Percentiles rank a stretch among this genome's conserved stretches.
These are phyloP conservation scores for Diadema setosum DNA, from an alignment of 35 echinoderm and acorn worm genomes.

Conservation along the genomic window DNA sequence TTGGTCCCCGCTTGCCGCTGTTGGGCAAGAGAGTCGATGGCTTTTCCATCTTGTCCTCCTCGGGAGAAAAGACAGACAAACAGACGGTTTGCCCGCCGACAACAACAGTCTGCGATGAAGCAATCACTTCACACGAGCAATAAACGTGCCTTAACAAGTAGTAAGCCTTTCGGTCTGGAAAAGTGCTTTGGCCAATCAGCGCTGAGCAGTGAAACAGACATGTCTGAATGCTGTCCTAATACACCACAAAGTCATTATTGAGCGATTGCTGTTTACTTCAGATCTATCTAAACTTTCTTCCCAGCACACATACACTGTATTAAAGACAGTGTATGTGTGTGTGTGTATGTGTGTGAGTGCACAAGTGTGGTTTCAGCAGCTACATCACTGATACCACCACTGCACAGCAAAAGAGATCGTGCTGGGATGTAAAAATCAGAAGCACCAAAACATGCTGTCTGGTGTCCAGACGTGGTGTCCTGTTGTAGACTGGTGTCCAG, in stretches of 20 bases:
- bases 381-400: too few species aligned
- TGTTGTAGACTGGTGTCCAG: too few species aligned
- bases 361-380: too few species aligned
- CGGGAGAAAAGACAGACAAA: too few species aligned
- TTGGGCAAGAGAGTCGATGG: not conserved
- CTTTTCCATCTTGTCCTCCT: slow-evolving; percentile 12
- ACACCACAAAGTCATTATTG: not conserved
- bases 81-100: not conserved
- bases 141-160: not conserved
- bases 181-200: not conserved
- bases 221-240: not conserved
- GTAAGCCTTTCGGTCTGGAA: not conserved
- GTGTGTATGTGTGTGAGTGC: too few species aligned
- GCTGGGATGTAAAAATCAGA: too few species aligned
- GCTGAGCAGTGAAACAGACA: not conserved
- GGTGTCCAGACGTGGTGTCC: too few species aligned
- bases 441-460: too few species aligned
- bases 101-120: not conserved
- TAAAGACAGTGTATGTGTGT: too few species aligned
- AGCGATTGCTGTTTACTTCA: not conserved
- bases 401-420: too few species aligned
- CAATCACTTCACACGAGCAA: not conserved
- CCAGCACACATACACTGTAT: too few species aligned
- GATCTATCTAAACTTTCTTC: too few species aligned
- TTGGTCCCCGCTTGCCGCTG: slow-evolving; percentile 40